Base-by-base conservation (phyloP, 2,797 vertebrate species). In the Myotis planiceps region DNA sequence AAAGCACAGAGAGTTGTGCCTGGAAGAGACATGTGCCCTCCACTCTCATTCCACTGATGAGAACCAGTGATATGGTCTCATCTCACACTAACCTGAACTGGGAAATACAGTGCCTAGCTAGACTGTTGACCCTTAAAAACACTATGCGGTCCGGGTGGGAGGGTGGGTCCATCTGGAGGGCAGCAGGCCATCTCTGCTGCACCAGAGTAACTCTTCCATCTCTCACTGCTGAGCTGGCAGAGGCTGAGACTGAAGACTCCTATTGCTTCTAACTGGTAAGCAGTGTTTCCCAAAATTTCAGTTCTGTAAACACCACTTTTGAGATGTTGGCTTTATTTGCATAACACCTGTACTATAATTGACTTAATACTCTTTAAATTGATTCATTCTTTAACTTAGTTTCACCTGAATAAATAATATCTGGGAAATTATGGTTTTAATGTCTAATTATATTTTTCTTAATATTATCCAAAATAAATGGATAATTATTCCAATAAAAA, bases 391-490 rank as follows among this genome's bases (percentile, higher is more conserved):
- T 87, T 29, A 79, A 86, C 93, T 91, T 96, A 66, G 39, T 86
- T 95, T 94, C 19, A 63, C 60, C 42, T 87, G 47, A 92, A 93
- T 88, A 93, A 93, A 83, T 94, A 87, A 55, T 78, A 68, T 72
- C 47, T 92, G 10, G 79, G 55, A 95, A 97, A 93, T 55, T 16
- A 68, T 19, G 15, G 32, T 89, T 97, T 94, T 89, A 55, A 94
- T 94, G 18, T 39, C 58, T 95, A 93, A 91, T 93, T 95, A 88
- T 81, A 69, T 93, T 92, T 91, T 58, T 72, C 49, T 55, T 80
- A 65, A 85, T 92, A 84, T 69, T 65, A 27, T 78, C 37, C 58
- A 76, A 96, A 94, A 80, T 86, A 87, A 58, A 76, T 92, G 37
- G 32, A 45, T 53, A 76, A 87, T 89, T 88, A 92, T 49, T 88